Percentiles rank a stretch among this genome's conserved stretches.
Evolutionary conservation across 2,113 vertebrate genomes (phyloP).

Genomic region (Prolemur simus): DNA sequence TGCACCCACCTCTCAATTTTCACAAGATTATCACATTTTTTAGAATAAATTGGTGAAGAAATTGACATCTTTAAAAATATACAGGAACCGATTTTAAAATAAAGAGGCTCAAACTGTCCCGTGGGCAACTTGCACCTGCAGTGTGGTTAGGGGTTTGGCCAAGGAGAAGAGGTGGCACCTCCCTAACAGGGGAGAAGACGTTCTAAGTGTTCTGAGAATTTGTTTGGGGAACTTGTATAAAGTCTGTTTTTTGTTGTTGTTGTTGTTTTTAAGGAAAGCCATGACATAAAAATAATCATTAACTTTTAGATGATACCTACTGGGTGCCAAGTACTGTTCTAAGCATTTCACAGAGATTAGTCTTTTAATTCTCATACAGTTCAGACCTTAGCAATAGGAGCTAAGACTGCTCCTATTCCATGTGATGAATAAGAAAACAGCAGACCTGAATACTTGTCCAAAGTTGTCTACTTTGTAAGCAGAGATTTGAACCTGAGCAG

Average conservation of each 20-base stretch:
- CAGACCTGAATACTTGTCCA: not conserved
- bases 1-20: not conserved
- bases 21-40: not conserved
- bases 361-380: not conserved
- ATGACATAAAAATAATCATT: not conserved
- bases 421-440: not conserved
- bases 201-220: too few species aligned
- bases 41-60: not conserved
- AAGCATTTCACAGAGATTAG: not conserved
- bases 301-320: not conserved
- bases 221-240: not conserved
- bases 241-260: not conserved
- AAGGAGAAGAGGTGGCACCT: not conserved
- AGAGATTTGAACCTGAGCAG: not conserved
- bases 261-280: not conserved
- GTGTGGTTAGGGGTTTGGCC: not conserved
- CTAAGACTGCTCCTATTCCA: not conserved
- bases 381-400: fast-evolving
- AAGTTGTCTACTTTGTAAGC: not conserved
- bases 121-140: too few species aligned
- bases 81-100: not conserved
- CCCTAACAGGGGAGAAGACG: not conserved
- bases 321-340: not conserved
- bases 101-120: not conserved
- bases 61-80: not conserved